These are phyloP conservation scores for Actinernus sp. DNA, from an alignment of 92 coral and sea anemone genomes.

Conservation along the genomic window DNA sequence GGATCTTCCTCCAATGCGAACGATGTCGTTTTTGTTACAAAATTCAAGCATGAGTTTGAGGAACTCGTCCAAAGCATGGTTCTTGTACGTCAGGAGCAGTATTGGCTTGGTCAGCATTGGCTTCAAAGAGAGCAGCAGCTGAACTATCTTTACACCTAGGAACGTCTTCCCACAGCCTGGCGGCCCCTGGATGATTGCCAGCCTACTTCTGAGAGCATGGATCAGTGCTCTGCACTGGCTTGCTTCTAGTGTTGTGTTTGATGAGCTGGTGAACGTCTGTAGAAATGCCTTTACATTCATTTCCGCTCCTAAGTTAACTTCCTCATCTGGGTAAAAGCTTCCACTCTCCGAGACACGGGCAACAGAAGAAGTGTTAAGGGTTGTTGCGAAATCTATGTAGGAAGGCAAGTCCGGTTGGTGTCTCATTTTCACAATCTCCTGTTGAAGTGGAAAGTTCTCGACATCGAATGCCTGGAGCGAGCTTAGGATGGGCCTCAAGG, in stretches of 20 bases:
- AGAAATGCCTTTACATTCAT: slow-evolving; percentile 10
- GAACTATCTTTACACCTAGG: slow-evolving; percentile 1
- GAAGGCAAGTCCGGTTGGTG: neutral
- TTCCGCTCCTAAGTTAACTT: neutral
- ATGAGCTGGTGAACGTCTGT: neutral
- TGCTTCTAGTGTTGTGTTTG: slow-evolving; percentile 18
- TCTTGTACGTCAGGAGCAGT: slow-evolving; percentile 41
- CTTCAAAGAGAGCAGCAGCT: slow-evolving; percentile 6
- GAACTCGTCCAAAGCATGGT: slow-evolving; percentile 46
- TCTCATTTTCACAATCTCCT: slow-evolving; percentile 4
- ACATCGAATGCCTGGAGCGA: slow-evolving; percentile 21
- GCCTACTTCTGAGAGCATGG: slow-evolving; percentile 15
- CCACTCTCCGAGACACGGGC: neutral
- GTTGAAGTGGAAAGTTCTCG: slow-evolving; percentile 20
- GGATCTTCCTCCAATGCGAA: slow-evolving; percentile 32
- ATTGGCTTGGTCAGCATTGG: slow-evolving; percentile 25
- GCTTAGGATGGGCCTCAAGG: slow-evolving; percentile 16
- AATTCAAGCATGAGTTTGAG: slow-evolving; percentile 25
- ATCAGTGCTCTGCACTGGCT: slow-evolving; percentile 25
- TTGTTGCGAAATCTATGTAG: neutral
- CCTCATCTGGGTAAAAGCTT: neutral
- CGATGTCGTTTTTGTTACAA: slow-evolving; percentile 12
- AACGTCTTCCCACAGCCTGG: slow-evolving; percentile 9
- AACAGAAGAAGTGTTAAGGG: neutral
- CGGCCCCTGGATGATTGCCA: slow-evolving; percentile 18